Evolutionary conservation across 2,888 invertebrate genomes (phyloP).

Genomic region (Cerastis rubricosa): DNA sequence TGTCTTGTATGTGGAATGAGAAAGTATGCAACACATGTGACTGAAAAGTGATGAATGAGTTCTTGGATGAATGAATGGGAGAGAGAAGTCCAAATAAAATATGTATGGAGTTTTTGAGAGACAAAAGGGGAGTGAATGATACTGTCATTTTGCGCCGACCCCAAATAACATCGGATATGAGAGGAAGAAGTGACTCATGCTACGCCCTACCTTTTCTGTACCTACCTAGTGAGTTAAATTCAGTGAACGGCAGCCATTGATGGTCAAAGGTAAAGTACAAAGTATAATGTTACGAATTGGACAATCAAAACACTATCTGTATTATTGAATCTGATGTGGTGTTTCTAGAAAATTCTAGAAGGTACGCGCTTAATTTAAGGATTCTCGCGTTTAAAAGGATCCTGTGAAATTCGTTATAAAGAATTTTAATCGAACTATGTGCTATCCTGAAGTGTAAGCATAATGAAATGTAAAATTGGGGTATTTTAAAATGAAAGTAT

Average conservation of each 20-base stretch:
- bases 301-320: slow-evolving; percentile 49
- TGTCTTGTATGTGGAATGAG: neutral
- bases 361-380: slow-evolving; percentile 20
- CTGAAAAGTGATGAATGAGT: neutral
- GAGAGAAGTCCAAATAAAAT: neutral
- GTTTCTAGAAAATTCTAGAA: slow-evolving; percentile 11
- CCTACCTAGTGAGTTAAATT: slow-evolving; percentile 14
- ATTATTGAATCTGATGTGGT: slow-evolving; percentile 46
- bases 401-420: slow-evolving; percentile 33
- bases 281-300: slow-evolving; percentile 55
- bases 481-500: slow-evolving; percentile 10
- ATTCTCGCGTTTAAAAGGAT: slow-evolving; percentile 16
- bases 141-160: neutral
- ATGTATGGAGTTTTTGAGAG: too few relatives aligned
- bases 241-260: slow-evolving; percentile 30
- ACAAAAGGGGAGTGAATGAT: neutral
- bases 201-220: slow-evolving; percentile 31
- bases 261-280: slow-evolving; percentile 59
- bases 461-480: slow-evolving; percentile 19
- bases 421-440: slow-evolving; percentile 23
- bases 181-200: neutral
- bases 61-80: neutral
- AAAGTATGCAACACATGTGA: neutral
- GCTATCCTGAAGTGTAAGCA: slow-evolving; percentile 1
- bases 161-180: neutral